A percentile compares a stretch with the other conserved stretches of the same genome.
Evolutionary conservation across 2,797 vertebrate species (phyloP).

Genomic region (Antennarius maculatus): DNA sequence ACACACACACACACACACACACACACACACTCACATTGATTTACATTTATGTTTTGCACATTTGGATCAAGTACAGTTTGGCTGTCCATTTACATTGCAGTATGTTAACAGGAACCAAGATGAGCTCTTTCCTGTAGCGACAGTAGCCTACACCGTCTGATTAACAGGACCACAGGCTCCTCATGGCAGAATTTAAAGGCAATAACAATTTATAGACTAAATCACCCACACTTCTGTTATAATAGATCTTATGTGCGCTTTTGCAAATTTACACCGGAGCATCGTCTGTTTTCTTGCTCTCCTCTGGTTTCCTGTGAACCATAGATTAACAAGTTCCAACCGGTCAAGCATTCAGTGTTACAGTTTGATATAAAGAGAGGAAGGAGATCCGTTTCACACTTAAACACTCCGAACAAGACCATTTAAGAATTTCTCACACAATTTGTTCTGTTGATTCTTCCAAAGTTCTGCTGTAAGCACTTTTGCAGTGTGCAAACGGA

Average conservation of each 20-base stretch:
- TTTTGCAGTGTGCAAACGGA: conserved; percentile 74
- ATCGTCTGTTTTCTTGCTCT: conserved; percentile 42
- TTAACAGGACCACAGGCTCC: conserved; percentile 57
- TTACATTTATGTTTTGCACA: conserved; percentile 80
- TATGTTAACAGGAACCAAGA: conserved; percentile 81
- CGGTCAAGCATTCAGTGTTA: conserved; percentile 53
- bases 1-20: conserved; percentile 25
- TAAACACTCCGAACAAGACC: conserved; percentile 64
- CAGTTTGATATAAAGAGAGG: conserved; percentile 34
- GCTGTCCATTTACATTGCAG: conserved; percentile 81
- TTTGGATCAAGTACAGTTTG: conserved; percentile 81
- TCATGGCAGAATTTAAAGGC: conserved; percentile 64
- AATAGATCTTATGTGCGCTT: conserved; percentile 57
- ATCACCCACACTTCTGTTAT: conserved; percentile 55
- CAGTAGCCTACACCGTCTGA: conserved; percentile 50
- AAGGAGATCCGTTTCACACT: conserved; percentile 41
- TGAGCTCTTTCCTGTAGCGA: conserved; percentile 71
- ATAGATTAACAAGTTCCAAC: conserved; percentile 57
- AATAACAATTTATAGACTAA: conserved; percentile 68
- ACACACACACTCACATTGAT: conserved; percentile 53
- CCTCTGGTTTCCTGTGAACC: conserved; percentile 37
- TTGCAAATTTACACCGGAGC: conserved; percentile 37
- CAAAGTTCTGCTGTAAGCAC: conserved; percentile 78
- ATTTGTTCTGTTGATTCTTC: conserved; percentile 76
- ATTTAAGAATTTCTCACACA: conserved; percentile 73